phyloP scores from a whole-genome alignment of 2,888 invertebrate species.

The Ichneumon xanthorius region DNA sequence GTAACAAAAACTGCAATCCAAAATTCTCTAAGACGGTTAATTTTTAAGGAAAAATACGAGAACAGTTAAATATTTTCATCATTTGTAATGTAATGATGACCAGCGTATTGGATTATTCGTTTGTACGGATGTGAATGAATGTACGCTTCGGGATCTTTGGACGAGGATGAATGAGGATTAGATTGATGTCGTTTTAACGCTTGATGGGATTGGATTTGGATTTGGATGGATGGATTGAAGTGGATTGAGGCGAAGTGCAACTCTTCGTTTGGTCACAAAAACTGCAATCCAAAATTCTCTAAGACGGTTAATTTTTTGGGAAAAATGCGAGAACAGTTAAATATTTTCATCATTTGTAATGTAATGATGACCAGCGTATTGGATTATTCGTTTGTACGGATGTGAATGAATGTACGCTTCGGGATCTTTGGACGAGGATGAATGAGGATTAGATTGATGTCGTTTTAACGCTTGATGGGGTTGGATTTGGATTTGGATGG shows the following conservation, averaged over 20 bases:
- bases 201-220: no score
- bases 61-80: no score
- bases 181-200: no score
- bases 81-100: conserved; percentile 29
- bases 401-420: neutral
- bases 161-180: neutral
- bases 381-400: neutral
- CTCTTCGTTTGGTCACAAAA: no score
- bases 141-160: neutral
- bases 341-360: neutral
- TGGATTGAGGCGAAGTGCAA: no score
- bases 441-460: neutral
- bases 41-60: no score
- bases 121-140: neutral
- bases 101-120: conserved; percentile 3
- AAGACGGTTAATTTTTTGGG: no score
- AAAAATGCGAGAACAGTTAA: no score
- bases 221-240: neutral
- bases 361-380: conserved; percentile 35
- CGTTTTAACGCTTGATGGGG: no score
- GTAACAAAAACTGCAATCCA: no score
- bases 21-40: no score
- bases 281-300: no score
- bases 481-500: neutral
- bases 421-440: neutral